Percentiles rank a stretch among this genome's conserved stretches.
phyloP scores from a whole-genome alignment of 2,888 invertebrate genomes.

The Lycaena phlaeas region DNA sequence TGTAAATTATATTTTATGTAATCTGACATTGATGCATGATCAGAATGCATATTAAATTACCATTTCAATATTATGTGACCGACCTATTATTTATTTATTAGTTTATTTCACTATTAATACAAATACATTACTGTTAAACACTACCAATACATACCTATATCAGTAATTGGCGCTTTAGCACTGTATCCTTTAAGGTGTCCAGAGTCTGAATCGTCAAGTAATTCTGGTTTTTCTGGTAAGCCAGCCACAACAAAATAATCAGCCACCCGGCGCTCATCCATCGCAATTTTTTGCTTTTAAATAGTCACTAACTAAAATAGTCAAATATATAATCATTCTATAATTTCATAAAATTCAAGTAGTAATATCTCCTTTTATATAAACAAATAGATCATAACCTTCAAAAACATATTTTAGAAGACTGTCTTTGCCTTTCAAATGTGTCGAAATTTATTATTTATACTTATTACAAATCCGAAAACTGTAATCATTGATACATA shows the following conservation, averaged over 20 bases:
- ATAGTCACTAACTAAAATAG: conserved; percentile 3
- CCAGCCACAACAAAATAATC: conserved; percentile 99
- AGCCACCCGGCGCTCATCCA: conserved; percentile 92
- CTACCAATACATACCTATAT: conserved; percentile 82
- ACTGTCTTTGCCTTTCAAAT: not conserved
- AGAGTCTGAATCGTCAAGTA: conserved; percentile 85
- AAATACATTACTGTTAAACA: no score
- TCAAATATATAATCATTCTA: not conserved
- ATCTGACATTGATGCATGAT: not conserved
- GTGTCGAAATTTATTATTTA: not conserved
- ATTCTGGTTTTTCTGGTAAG: conserved; percentile 85
- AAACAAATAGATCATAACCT: conserved; percentile 6
- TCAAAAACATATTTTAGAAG: not conserved
- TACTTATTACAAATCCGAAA: not conserved
- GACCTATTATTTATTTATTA: no score
- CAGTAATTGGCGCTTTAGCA: conserved; percentile 94
- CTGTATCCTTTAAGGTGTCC: conserved; percentile 86
- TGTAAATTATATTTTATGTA: no score
- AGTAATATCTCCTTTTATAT: conserved; percentile 1
- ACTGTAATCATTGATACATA: not conserved
- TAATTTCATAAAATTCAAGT: not conserved
- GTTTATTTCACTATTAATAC: no score
- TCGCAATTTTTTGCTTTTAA: conserved; percentile 31
- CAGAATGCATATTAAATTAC: no score
- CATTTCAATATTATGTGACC: no score